A percentile compares a stretch with the other conserved stretches of the same genome.
These are phyloP conservation scores for Lottia scabra DNA, from an alignment of 2,888 invertebrate species.

Conservation along the genomic window DNA sequence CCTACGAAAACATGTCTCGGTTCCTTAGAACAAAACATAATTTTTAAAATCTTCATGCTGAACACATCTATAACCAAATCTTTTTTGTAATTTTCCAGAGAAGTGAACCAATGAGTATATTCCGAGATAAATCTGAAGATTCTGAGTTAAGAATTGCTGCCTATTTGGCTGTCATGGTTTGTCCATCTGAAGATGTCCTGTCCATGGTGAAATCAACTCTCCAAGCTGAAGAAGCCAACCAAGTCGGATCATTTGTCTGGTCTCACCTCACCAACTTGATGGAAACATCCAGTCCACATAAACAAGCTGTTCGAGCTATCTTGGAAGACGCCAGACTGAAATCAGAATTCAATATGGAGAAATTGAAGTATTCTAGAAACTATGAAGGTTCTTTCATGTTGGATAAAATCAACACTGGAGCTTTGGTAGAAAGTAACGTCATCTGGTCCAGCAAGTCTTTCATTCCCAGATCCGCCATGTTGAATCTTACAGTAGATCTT, in stretches of 20 bases:
- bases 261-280: constrained; percentile 90
- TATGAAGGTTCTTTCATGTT: constrained; percentile 84
- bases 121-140: too few species aligned
- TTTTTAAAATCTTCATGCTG: too few species aligned
- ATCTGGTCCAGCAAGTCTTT: constrained; percentile 67
- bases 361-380: constrained; percentile 91
- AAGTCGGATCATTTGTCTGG: too few species aligned
- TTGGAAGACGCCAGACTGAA: constrained; percentile 83
- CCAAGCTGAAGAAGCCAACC: too few species aligned
- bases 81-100: constrained; percentile 38
- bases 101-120: too few species aligned
- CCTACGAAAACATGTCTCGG: too few species aligned
- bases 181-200: too few species aligned
- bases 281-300: constrained; percentile 85
- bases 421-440: constrained; percentile 63
- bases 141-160: too few species aligned
- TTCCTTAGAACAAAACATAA: not conserved
- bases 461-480: constrained; percentile 64
- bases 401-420: constrained; percentile 81
- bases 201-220: too few species aligned
- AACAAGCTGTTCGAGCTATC: constrained; percentile 86
- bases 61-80: not conserved
- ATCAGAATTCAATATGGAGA: constrained; percentile 86
- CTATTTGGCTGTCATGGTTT: too few species aligned
- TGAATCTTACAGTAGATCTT: constrained; percentile 68